phyloP scores from a whole-genome alignment of 1,140 invertebrate genomes.

The Zaprionus africanus region DNA sequence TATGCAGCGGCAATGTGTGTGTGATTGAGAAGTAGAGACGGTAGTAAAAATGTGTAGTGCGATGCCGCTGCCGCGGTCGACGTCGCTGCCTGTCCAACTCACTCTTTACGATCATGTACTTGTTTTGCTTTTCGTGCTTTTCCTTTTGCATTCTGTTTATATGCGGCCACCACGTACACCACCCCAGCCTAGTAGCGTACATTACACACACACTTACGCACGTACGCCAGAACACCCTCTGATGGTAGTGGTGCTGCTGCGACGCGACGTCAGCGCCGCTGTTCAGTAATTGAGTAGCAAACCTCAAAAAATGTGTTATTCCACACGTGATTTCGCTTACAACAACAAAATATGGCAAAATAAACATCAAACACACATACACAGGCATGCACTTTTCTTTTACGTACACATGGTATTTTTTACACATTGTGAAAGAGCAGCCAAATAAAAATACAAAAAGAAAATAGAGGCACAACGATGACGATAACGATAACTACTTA shows the following conservation, averaged over 20 bases:
- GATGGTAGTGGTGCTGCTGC: conserved; percentile 16
- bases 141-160: conserved; percentile 71
- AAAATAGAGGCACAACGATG: conserved; percentile 17
- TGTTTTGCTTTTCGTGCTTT: conserved; percentile 67
- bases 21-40: conserved; percentile 62
- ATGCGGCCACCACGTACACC: conserved; percentile 58
- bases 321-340: conserved; percentile 60
- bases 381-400: conserved; percentile 1
- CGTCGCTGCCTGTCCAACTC: conserved; percentile 49
- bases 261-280: conserved; percentile 14
- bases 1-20: conserved; percentile 30
- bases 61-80: conserved; percentile 20
- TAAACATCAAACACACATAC: conserved; percentile 16
- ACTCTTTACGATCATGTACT: conserved; percentile 72
- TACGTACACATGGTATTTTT: conserved; percentile 41
- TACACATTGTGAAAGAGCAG: conserved; percentile 27
- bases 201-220: conserved; percentile 19
- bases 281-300: conserved; percentile 26
- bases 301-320: conserved; percentile 36
- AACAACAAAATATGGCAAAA: conserved; percentile 31
- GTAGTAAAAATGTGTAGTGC: conserved; percentile 43
- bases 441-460: conserved; percentile 31
- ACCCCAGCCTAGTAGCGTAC: conserved; percentile 38
- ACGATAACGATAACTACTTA: conserved; percentile 49
- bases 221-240: conserved; percentile 41